Percentiles rank a stretch among this genome's conserved stretches.
These are phyloP conservation scores for Ptiloglossa arizonensis DNA, from an alignment of 1,140 invertebrate species.

Conservation along the genomic window DNA sequence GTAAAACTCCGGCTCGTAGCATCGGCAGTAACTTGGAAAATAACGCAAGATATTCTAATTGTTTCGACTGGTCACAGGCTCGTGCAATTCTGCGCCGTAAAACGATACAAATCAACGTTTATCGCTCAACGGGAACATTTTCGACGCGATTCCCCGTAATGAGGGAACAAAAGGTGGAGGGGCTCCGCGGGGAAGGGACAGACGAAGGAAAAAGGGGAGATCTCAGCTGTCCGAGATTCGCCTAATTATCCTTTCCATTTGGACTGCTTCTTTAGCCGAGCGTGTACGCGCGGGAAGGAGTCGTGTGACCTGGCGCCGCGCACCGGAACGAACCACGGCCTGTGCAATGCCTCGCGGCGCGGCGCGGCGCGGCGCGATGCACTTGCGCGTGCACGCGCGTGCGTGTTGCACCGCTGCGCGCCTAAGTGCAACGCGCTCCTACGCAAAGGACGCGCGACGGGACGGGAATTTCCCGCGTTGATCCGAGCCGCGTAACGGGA, in stretches of 20 bases:
- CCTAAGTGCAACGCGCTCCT: slow-evolving; percentile 17
- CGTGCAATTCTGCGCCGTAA: no score
- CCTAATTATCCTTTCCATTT: slow-evolving; percentile 60
- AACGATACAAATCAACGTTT: slow-evolving; percentile 4
- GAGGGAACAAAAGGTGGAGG: slow-evolving; percentile 30
- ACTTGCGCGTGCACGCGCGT: slow-evolving; percentile 8
- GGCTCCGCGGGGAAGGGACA: not conserved
- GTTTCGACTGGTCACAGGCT: no score
- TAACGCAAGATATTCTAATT: no score
- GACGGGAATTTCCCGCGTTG: slow-evolving; percentile 43
- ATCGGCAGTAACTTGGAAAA: no score
- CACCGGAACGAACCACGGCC: slow-evolving; percentile 52
- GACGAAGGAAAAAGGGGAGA: slow-evolving; percentile 18
- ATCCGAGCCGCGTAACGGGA: slow-evolving; percentile 45
- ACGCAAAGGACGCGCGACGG: slow-evolving; percentile 36
- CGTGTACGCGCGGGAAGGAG: slow-evolving; percentile 49
- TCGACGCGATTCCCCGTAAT: not conserved
- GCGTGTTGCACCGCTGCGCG: slow-evolving; percentile 16
- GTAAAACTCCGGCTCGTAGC: no score
- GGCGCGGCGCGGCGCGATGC: slow-evolving; percentile 12
- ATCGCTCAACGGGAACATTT: not conserved
- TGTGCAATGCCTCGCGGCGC: slow-evolving; percentile 21
- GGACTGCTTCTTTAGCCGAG: slow-evolving; percentile 62
- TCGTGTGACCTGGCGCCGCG: slow-evolving; percentile 64
- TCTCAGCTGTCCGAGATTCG: slow-evolving; percentile 32